These are phyloP conservation scores for Neoseiulus cucumeris DNA, from an alignment of 1,140 invertebrate genomes.

Conservation along the genomic window DNA sequence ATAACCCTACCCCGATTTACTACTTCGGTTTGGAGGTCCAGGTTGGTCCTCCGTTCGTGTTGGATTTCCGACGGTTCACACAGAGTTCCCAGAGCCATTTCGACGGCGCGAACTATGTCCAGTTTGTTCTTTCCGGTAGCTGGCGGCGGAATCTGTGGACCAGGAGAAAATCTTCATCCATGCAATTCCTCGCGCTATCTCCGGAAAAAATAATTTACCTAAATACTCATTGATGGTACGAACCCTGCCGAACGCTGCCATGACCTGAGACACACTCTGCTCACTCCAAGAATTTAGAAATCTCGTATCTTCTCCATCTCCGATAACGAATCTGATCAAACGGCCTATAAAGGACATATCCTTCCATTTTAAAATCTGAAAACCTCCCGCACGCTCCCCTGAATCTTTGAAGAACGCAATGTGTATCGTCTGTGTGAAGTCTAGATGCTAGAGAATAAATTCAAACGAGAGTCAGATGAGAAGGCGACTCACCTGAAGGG, in stretches of 20 bases:
- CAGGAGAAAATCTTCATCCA: no score
- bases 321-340: neutral
- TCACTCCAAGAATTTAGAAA: neutral
- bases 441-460: no score
- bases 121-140: constrained; percentile 32
- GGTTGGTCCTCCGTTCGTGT: constrained; percentile 34
- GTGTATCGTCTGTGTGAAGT: no score
- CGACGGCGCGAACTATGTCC: constrained; percentile 58
- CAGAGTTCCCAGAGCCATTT: constrained; percentile 62
- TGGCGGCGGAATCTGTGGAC: constrained; percentile 18
- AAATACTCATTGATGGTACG: constrained; percentile 35
- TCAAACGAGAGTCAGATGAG: no score
- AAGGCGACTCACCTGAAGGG: constrained; percentile 15
- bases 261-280: constrained; percentile 31
- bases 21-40: constrained; percentile 20
- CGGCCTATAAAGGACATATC: neutral
- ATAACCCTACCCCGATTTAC: constrained; percentile 20
- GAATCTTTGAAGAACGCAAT: neutral
- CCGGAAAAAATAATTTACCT: constrained; percentile 17
- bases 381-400: neutral
- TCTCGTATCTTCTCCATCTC: neutral
- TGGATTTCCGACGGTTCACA: constrained; percentile 58
- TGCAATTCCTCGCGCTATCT: no score
- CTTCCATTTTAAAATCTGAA: neutral
- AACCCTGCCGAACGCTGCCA: constrained; percentile 47